Base-by-base conservation (phyloP, 2,797 vertebrate genomes). In the Eidolon dupreanum region DNA sequence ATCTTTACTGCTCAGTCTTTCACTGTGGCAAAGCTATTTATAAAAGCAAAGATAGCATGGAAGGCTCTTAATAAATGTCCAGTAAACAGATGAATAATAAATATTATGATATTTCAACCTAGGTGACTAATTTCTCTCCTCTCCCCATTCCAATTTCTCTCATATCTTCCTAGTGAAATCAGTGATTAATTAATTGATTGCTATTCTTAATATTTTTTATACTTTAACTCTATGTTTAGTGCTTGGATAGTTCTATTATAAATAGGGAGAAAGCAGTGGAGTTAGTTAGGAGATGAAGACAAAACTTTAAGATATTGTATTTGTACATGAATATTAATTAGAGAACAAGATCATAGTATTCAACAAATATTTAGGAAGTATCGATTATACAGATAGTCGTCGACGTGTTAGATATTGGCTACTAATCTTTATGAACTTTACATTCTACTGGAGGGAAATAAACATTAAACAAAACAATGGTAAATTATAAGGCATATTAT, bases 161-260 rank as follows among this genome's bases (percentile, higher is more conserved):
- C 31, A 7, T 65, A 22, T 81, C 16, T 93, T 33, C 71, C 61
- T 79, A 12, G 12, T 26, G 15, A 12, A 51, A 38, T 84, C 28
- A 71, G 49, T 43, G 24, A 55, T 78, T 87, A 82, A 82, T 88
- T 77, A 70, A 53, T 57, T 41, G n/a, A 59, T 84, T 33, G 31
- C 55, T 53, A 66, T 91, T 86, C 75, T 83, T 83, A 86, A 90
- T 88, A 87, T 86, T 82, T 86, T n/a, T 78, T 88, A 24, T 8
- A 74, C 8, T 83, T 63, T 83, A 51, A 71, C 17, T 24, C 10
- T 68, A 13, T 46, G 22, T 38, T 91, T 94, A 82, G 36, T 20
- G 55, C 82, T 49, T 15, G 10, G 16, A 38, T 28, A 41, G 24
- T 12, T 81, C 36, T 92, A 4, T 55, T 84, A 46, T 28, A 24